Evolutionary conservation across 1,140 invertebrate genomes (phyloP).

Genomic region (Mylabris phalerata): DNA sequence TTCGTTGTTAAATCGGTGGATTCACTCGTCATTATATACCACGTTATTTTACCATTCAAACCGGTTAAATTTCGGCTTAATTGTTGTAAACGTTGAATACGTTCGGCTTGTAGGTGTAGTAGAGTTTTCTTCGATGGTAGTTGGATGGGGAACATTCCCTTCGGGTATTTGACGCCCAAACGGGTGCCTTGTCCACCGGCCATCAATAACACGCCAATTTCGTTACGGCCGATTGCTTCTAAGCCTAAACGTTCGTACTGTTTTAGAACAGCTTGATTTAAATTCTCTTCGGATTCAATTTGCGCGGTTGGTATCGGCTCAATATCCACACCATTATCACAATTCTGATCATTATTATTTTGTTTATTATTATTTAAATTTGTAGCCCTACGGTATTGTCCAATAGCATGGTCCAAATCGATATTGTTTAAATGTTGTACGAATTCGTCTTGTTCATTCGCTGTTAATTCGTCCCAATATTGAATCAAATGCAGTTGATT

Average conservation of each 20-base stretch:
- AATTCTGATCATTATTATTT: too few species aligned
- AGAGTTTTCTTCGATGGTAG: conserved; percentile 85
- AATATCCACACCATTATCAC: conserved; percentile 60
- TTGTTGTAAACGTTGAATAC: conserved; percentile 72
- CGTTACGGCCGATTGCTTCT: conserved; percentile 63
- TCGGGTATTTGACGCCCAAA: conserved; percentile 89
- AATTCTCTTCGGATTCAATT: conserved; percentile 60
- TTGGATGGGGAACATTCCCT: conserved; percentile 94
- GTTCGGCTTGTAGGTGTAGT: conserved; percentile 92
- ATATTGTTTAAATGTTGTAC: too few species aligned
- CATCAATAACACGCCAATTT: conserved; percentile 77
- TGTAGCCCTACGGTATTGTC: too few species aligned
- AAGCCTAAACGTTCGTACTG: conserved; percentile 63
- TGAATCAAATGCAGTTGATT: too few species aligned
- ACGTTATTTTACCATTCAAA: conserved; percentile 64
- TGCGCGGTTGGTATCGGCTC: conserved; percentile 73
- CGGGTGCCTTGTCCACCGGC: conserved; percentile 72
- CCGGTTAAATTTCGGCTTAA: conserved; percentile 65
- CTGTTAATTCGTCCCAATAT: neutral
- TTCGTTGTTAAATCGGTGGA: conserved; percentile 80
- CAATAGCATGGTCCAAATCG: too few species aligned
- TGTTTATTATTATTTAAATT: too few species aligned
- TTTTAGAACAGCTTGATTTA: conserved; percentile 37
- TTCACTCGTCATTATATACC: conserved; percentile 99
- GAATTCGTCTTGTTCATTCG: neutral